These are phyloP conservation scores for Xenopus laevis DNA, from an alignment of 2,113 vertebrate genomes.

Conservation along the genomic window DNA sequence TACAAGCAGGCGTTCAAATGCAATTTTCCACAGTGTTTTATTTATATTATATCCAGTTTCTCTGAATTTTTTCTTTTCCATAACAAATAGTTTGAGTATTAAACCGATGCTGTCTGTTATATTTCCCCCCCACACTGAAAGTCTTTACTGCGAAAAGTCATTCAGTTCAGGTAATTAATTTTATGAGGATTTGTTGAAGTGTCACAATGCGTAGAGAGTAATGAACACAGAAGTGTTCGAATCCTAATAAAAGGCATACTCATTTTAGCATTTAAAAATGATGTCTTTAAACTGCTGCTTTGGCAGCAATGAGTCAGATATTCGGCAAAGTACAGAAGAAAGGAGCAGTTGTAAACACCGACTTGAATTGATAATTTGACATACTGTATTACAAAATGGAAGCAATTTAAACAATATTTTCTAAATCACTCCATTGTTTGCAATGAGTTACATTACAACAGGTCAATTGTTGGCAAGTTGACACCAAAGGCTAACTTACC, in stretches of 20 bases:
- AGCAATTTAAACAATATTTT: not conserved
- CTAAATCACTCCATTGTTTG: constrained; percentile 25
- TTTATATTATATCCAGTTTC: constrained; percentile 32
- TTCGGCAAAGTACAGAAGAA: not conserved
- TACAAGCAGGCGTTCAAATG: constrained; percentile 5
- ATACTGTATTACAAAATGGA: not conserved
- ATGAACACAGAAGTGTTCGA: constrained; percentile 18
- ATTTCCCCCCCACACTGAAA: constrained; percentile 10
- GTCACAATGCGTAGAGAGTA: constrained; percentile 27
- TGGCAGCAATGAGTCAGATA: not conserved
- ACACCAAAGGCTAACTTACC: constrained; percentile 17
- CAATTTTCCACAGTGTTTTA: constrained; percentile 28
- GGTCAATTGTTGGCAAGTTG: constrained; percentile 21
- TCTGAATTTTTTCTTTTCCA: constrained; percentile 9
- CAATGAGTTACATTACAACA: constrained; percentile 5
- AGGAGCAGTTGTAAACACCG: not conserved
- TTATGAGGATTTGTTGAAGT: constrained; percentile 22
- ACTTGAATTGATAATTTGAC: not conserved
- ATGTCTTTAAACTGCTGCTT: not conserved
- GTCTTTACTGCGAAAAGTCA: constrained; percentile 20
- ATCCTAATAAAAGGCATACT: constrained; percentile 9
- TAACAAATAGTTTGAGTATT: constrained; percentile 38
- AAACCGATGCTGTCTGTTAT: constrained; percentile 30
- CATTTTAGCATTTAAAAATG: not conserved
- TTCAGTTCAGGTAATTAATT: constrained; percentile 31